Base-by-base conservation (phyloP, 2,888 invertebrate species). In the Rhyacophila evoluta region DNA sequence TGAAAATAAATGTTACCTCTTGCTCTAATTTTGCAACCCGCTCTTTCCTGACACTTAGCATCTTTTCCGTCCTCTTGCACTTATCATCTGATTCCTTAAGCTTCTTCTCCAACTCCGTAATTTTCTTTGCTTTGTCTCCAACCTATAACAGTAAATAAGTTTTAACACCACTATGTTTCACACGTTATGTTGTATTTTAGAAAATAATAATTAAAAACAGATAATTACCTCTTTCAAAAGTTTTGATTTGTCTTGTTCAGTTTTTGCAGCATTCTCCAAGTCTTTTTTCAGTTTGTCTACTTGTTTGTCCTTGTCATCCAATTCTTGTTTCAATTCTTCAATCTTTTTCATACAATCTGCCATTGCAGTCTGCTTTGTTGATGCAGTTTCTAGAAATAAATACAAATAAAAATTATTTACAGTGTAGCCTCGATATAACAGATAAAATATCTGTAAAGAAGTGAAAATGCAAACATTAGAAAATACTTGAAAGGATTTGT, bases 31-130 rank as follows among this genome's bases (percentile, higher is more conserved):
- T 91, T 72, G 89, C 84, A 8, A 92, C 89, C 83, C 90, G 89
- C 75, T 92, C 91, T 85, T 91, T 92, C 81, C 90, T 89, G n/a
- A 87, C 86, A 72, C 86, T 85, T 27, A 91, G 85, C 83, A 90
- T 86, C 84, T 91, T 92, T 84, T 92, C 93, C 81, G 87, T 87
- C 84, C 91, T 90, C 84, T 90, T 92, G 72, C 87, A 87, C 86
- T 92, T 93, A n/a, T 93, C 93, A 82, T 94, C 94, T 19, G 90
- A 86, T 83, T 93, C 93, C 84, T 92, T 93, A 0, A 93, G 83
- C 86, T 93, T 93, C 83, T 91, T 92, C 85, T 94, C 94, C 83
- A 93, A 85, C 55, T 94, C 93, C 41, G 86, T 85, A 70, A 93
- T 86, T 84, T 93, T 93, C 82, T 91, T 91, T 41, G 90, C 86